Evolutionary conservation across 2,797 vertebrate genomes (phyloP).

Genomic region (Sciaenops ocellatus): DNA sequence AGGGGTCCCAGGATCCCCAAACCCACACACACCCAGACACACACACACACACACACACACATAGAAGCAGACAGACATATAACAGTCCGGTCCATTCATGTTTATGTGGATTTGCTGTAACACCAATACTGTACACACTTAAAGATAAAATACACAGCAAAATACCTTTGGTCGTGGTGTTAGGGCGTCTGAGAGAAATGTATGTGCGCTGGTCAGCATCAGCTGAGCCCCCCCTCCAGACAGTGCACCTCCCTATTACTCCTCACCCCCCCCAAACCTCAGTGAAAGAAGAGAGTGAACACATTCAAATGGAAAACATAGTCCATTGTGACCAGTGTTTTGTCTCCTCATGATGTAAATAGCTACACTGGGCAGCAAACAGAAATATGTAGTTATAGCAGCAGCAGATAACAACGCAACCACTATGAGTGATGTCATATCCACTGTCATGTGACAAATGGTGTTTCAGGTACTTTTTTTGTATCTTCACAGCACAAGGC

Average conservation of each 20-base stretch:
- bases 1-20: slow-evolving; percentile 92
- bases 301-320: slow-evolving; percentile 83
- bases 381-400: slow-evolving; percentile 57
- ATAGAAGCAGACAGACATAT: slow-evolving; percentile 18
- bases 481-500: background rate
- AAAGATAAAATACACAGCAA: slow-evolving; percentile 79
- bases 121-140: slow-evolving; percentile 84
- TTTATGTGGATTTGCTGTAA: slow-evolving; percentile 89
- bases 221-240: slow-evolving; percentile 84
- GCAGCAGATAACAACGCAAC: slow-evolving; percentile 40
- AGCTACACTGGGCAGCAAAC: slow-evolving; percentile 67
- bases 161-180: slow-evolving; percentile 59
- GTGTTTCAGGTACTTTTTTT: slow-evolving; percentile 21
- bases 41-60: slow-evolving; percentile 30
- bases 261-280: slow-evolving; percentile 36
- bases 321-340: slow-evolving; percentile 76
- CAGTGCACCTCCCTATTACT: slow-evolving; percentile 50
- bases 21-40: slow-evolving; percentile 43
- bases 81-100: slow-evolving; percentile 54
- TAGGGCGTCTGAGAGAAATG: slow-evolving; percentile 69
- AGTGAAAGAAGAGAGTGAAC: slow-evolving; percentile 74
- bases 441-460: slow-evolving; percentile 24
- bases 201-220: slow-evolving; percentile 89
- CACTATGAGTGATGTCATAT: slow-evolving; percentile 41
- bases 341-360: slow-evolving; percentile 82